Conservation (phyloP, 2,888 invertebrate genomes). For the Arctia plantaginis region DNA sequence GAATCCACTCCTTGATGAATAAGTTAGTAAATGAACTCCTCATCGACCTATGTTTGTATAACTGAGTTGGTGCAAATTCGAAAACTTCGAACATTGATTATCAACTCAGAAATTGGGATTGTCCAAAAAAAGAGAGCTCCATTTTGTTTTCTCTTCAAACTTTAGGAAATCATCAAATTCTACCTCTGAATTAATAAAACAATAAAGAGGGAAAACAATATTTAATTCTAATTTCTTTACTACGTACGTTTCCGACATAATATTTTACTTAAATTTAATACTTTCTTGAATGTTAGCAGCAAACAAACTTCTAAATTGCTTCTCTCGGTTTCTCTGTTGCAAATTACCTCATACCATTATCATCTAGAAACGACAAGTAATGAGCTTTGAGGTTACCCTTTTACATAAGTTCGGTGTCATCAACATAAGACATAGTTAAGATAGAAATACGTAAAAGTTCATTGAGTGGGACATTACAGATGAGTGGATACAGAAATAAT, state of each 20-base stretch:
- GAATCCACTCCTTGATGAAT: constrained; percentile 59
- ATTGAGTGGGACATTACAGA: not conserved
- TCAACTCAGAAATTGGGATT: constrained; percentile 55
- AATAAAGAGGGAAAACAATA: constrained; percentile 16
- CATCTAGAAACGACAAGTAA: constrained; percentile 35
- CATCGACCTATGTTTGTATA: constrained; percentile 59
- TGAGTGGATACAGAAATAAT: not conserved
- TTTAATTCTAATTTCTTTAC: constrained; percentile 24
- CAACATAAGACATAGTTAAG: not conserved
- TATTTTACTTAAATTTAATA: not conserved
- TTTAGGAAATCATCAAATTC: constrained; percentile 31
- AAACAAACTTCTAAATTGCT: constrained; percentile 31
- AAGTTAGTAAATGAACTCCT: constrained; percentile 63
- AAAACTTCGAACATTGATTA: constrained; percentile 64
- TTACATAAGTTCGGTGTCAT: constrained; percentile 24
- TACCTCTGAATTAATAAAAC: constrained; percentile 17
- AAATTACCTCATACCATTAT: constrained; percentile 38
- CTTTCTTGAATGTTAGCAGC: not conserved
- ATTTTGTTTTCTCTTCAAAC: constrained; percentile 33
- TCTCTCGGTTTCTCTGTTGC: constrained; percentile 29
- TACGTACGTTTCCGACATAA: not conserved
- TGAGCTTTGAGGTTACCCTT: constrained; percentile 29
- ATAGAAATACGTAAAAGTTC: not conserved
- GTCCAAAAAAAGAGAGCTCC: constrained; percentile 37
- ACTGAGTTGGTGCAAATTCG: constrained; percentile 63